phyloP scores from a whole-genome alignment of 2,797 vertebrate species.

The Acipenser oxyrinchus region DNA sequence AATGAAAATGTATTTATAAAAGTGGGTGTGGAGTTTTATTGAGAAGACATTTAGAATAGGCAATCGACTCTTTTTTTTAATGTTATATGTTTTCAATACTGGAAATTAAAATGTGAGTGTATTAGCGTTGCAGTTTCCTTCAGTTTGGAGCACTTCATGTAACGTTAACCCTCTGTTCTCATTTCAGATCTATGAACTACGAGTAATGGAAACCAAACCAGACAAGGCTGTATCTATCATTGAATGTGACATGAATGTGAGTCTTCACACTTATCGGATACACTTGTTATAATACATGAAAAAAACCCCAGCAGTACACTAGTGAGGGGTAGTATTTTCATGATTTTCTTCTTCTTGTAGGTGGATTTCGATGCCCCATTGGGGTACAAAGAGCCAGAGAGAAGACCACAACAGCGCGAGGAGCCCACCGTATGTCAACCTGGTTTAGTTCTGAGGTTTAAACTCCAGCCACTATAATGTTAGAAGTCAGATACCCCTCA shows the following conservation, averaged over 20 bases:
- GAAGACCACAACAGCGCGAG: conserved; percentile 73
- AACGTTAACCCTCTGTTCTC: conserved; percentile 4
- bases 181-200: conserved; percentile 89
- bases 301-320: too few species aligned
- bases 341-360: conserved; percentile 42
- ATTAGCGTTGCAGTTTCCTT: background rate
- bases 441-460: too few species aligned
- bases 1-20: background rate
- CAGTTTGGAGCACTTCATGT: background rate
- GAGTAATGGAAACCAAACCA: conserved; percentile 97
- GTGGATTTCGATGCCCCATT: conserved; percentile 97
- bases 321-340: too few species aligned
- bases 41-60: too few species aligned
- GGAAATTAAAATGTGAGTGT: background rate
- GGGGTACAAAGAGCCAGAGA: conserved; percentile 96
- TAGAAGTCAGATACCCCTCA: too few species aligned
- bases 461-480: too few species aligned
- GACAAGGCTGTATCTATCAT: conserved; percentile 98
- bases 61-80: background rate
- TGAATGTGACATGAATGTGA: conserved; percentile 97
- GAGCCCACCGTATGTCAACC: conserved; percentile 64
- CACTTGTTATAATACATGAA: background rate
- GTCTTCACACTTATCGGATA: conserved; percentile 26
- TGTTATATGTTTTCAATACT: background rate
- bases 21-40: background rate